These are phyloP conservation scores for Osmoderma eremita DNA, from an alignment of 2,888 invertebrate species.

Conservation along the genomic window DNA sequence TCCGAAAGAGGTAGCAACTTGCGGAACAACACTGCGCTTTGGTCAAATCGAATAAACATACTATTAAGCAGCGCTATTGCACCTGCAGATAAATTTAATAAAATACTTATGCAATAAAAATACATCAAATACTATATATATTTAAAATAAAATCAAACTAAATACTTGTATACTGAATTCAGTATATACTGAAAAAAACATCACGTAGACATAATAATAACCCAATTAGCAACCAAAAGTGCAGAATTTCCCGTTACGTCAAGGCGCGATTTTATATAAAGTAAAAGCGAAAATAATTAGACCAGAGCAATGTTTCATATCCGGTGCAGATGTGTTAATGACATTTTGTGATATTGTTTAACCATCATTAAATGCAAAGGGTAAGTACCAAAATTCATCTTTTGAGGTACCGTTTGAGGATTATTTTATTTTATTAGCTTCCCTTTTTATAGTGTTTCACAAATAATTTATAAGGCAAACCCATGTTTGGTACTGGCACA, in stretches of 20 bases:
- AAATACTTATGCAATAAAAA: neutral
- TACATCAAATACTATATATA: neutral
- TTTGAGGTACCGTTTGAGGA: too few species aligned
- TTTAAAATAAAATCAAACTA: neutral
- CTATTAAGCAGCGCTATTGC: too few species aligned
- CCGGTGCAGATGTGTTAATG: neutral
- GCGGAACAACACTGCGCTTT: too few species aligned
- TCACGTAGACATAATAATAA: constrained; percentile 1
- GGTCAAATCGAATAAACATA: too few species aligned
- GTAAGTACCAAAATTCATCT: neutral
- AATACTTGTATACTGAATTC: neutral
- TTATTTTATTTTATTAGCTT: too few species aligned
- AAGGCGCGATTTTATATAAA: constrained; percentile 10
- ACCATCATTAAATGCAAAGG: neutral
- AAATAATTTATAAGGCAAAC: too few species aligned
- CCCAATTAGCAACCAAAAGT: neutral
- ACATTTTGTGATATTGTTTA: constrained; percentile 12
- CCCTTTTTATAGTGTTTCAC: too few species aligned
- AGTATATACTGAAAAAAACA: too few species aligned
- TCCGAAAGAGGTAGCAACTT: too few species aligned
- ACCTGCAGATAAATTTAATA: neutral
- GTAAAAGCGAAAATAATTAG: constrained; percentile 37
- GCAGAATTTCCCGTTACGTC: constrained; percentile 1
- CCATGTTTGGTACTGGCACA: too few species aligned
- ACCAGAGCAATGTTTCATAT: constrained; percentile 14